Conservation (phyloP, 1,140 invertebrate species). For the Meloidogyne hapla region DNA sequence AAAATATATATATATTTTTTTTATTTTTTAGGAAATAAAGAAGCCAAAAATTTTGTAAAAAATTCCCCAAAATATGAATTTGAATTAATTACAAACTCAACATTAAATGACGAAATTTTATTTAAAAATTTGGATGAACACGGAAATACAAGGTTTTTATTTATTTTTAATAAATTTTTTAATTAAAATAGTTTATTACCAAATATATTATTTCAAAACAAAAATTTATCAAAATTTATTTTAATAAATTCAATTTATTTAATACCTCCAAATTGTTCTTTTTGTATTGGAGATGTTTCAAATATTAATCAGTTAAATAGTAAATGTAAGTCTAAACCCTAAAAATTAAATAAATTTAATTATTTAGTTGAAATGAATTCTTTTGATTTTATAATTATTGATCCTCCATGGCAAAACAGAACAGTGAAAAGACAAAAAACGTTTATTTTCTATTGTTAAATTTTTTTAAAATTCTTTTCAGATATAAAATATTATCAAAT, state of each 20-base stretch:
- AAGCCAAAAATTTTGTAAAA: neutral
- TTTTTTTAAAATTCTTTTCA: slow-evolving; percentile 23
- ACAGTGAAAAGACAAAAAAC: slow-evolving; percentile 71
- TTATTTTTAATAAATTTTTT: no score
- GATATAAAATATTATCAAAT: slow-evolving; percentile 35
- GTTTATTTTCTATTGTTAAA: slow-evolving; percentile 62
- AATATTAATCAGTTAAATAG: neutral
- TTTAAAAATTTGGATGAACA: neutral
- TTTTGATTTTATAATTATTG: slow-evolving; percentile 80
- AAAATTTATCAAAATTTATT: neutral
- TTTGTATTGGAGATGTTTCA: slow-evolving; percentile 16
- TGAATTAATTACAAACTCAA: neutral
- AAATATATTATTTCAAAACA: neutral
- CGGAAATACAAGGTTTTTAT: neutral
- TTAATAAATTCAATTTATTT: neutral
- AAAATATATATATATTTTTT: neutral
- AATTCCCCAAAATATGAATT: neutral
- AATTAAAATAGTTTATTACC: neutral
- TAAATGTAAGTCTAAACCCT: neutral
- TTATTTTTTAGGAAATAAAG: neutral
- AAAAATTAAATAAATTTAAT: neutral
- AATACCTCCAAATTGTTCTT: slow-evolving; percentile 2
- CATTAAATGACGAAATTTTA: neutral
- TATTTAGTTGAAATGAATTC: slow-evolving; percentile 46
- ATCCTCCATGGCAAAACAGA: slow-evolving; percentile 92